These are phyloP conservation scores for Naso thynnoides DNA, from an alignment of 2,797 vertebrate species.

Conservation along the genomic window DNA sequence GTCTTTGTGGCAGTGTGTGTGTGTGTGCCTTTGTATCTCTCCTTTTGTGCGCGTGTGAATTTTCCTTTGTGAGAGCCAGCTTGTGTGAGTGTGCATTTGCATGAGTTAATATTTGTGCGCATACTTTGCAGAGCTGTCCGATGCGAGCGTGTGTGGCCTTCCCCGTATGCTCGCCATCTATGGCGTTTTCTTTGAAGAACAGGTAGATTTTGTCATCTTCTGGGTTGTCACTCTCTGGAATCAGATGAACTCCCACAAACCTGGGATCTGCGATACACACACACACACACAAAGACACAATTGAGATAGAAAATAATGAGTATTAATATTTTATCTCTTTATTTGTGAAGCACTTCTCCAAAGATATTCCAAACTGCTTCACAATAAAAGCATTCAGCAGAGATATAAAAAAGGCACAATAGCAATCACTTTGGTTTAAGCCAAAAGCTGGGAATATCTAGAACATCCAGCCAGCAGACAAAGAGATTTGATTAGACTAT, in stretches of 20 bases:
- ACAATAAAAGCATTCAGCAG: neutral
- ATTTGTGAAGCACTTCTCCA: no score
- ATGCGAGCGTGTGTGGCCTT: slow-evolving; percentile 97
- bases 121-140: slow-evolving; percentile 98
- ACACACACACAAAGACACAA: neutral
- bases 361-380: neutral
- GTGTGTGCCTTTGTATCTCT: slow-evolving; percentile 37
- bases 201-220: slow-evolving; percentile 99
- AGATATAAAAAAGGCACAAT: neutral
- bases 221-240: slow-evolving; percentile 97
- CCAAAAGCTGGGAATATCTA: neutral
- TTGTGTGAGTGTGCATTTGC: slow-evolving; percentile 18
- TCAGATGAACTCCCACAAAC: slow-evolving; percentile 92
- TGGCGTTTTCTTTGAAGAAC: slow-evolving; percentile 98
- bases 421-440: neutral
- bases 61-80: slow-evolving; percentile 23
- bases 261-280: slow-evolving; percentile 89
- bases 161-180: slow-evolving; percentile 96
- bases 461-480: neutral
- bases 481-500: slow-evolving; percentile 12
- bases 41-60: slow-evolving; percentile 24
- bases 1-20: slow-evolving; percentile 19
- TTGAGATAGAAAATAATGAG: neutral
- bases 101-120: slow-evolving; percentile 3
- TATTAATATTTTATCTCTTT: neutral